These are phyloP conservation scores for Nysson spinosus DNA, from an alignment of 2,888 invertebrate genomes.

Conservation along the genomic window DNA sequence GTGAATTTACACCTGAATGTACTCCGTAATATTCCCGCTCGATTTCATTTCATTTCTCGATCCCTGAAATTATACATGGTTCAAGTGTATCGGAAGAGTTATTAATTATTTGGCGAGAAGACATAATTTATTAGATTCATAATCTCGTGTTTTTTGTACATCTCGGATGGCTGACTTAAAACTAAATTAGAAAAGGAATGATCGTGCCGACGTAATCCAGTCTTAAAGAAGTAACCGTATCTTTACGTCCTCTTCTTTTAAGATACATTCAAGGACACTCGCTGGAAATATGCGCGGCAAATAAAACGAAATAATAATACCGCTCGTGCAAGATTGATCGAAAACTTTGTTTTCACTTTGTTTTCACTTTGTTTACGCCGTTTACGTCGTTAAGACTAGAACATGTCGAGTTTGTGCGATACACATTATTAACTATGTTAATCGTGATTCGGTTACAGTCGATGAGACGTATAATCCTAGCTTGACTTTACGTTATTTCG, in stretches of 20 bases:
- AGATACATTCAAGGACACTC: no score
- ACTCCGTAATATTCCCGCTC: neutral
- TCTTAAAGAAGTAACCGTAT: constrained; percentile 38
- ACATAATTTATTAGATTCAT: constrained; percentile 52
- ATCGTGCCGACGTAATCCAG: constrained; percentile 39
- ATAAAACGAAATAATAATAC: no score
- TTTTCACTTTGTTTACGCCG: no score
- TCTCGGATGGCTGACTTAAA: constrained; percentile 43
- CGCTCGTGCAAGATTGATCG: no score
- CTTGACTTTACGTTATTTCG: constrained; percentile 28
- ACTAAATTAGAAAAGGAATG: constrained; percentile 50
- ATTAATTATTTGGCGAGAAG: neutral
- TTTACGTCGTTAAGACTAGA: constrained; percentile 15
- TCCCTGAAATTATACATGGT: no score
- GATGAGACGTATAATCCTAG: constrained; percentile 15
- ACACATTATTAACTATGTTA: constrained; percentile 32
- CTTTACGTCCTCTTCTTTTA: no score
- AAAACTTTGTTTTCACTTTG: no score
- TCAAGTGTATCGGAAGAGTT: neutral
- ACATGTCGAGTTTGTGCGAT: constrained; percentile 48
- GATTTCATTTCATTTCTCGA: neutral
- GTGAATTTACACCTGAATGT: neutral
- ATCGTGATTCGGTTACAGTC: constrained; percentile 21
- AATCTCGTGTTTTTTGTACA: constrained; percentile 60
- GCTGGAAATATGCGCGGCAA: no score